These are phyloP conservation scores for Drosophila ustulata DNA, from an alignment of 2,888 invertebrate species.

Conservation along the genomic window DNA sequence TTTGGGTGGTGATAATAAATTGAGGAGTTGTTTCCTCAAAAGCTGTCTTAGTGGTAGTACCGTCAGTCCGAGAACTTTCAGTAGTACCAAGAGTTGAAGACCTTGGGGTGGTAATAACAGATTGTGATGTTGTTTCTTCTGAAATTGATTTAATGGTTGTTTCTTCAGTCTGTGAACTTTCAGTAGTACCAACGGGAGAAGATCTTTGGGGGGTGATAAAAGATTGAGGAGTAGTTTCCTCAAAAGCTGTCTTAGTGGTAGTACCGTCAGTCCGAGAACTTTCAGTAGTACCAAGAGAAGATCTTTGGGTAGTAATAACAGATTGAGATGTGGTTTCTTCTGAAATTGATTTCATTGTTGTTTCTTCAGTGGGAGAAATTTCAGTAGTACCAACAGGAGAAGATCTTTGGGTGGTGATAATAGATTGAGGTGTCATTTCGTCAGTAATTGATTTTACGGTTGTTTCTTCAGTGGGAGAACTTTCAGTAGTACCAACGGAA, in stretches of 20 bases:
- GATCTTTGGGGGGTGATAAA: background rate
- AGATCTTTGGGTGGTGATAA: too few species aligned
- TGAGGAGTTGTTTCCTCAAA: background rate
- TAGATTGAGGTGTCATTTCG: too few species aligned
- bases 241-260: background rate
- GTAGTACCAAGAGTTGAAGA: background rate
- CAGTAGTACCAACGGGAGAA: background rate
- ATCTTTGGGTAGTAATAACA: background rate
- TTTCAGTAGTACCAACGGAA: too few species aligned
- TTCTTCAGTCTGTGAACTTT: background rate
- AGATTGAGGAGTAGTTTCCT: background rate
- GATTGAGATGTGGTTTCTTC: background rate
- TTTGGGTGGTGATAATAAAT: background rate
- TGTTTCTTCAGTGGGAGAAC: too few species aligned
- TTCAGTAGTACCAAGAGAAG: background rate
- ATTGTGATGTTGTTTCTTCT: background rate
- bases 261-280: background rate
- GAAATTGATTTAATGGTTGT: too few species aligned
- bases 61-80: background rate
- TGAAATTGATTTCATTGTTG: background rate
- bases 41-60: background rate
- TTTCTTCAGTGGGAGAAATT: background rate
- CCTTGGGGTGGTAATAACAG: background rate
- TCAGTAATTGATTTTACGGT: background rate
- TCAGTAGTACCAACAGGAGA: background rate